Percentiles rank a stretch among this genome's conserved stretches.
Conservation (phyloP, 2,797 vertebrate species). For the Siniperca obscura region DNA sequence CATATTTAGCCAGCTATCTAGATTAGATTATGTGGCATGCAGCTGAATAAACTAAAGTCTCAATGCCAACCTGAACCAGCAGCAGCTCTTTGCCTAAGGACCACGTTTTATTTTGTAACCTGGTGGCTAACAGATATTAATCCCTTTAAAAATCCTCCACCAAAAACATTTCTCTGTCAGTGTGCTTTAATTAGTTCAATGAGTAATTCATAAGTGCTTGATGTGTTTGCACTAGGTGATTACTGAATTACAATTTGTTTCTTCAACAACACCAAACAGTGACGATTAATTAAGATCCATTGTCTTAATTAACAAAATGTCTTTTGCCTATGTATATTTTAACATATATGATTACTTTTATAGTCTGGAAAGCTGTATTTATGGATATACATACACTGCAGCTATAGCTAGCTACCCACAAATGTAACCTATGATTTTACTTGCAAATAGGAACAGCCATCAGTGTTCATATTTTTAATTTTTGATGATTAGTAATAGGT, state of each 20-base stretch:
- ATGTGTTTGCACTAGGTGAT: conserved; percentile 4
- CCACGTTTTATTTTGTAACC: conserved; percentile 11
- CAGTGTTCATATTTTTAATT: neutral
- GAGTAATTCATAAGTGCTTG: conserved; percentile 11
- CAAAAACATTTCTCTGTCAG: conserved; percentile 4
- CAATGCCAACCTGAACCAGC: conserved; percentile 19
- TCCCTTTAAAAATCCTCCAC: neutral
- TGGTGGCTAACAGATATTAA: neutral
- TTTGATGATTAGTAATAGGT: neutral
- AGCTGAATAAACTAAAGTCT: conserved; percentile 30
- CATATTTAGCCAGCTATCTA: conserved; percentile 23
- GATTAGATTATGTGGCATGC: neutral
- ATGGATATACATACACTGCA: neutral
- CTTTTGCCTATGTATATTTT: neutral
- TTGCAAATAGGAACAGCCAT: neutral
- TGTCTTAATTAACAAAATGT: neutral
- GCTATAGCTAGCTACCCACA: neutral
- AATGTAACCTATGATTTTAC: neutral
- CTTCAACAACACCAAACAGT: conserved; percentile 12
- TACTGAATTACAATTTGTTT: conserved; percentile 16
- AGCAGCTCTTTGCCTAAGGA: conserved; percentile 5
- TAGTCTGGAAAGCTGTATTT: neutral
- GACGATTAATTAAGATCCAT: neutral
- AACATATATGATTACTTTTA: neutral
- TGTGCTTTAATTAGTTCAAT: conserved; percentile 8